These are phyloP conservation scores for Gambelia wislizenii DNA, from an alignment of 2,797 vertebrate species.

Conservation along the genomic window DNA sequence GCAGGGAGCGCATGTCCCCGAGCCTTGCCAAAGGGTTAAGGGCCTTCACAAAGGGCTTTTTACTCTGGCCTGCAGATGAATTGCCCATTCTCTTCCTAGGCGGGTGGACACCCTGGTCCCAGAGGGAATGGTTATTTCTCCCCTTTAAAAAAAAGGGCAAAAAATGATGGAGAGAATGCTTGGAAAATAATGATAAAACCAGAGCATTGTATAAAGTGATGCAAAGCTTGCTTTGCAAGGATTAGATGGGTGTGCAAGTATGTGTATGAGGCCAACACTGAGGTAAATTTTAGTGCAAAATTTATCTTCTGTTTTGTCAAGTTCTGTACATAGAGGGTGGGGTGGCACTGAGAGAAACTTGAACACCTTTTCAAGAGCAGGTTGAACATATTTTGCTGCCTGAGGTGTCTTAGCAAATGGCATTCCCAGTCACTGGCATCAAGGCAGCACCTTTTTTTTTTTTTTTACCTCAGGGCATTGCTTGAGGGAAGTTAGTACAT, in stretches of 20 bases:
- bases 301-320: neutral
- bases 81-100: slow-evolving; percentile 24
- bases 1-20: slow-evolving; percentile 45
- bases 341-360: neutral
- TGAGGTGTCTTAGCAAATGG: neutral
- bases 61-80: slow-evolving; percentile 54
- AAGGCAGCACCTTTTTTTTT: no score
- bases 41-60: slow-evolving; percentile 68
- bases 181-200: neutral
- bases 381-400: neutral
- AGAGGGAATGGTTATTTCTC: neutral
- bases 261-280: no score
- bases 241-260: no score
- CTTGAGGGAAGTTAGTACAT: no score
- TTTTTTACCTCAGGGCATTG: no score
- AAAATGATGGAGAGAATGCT: neutral
- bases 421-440: no score
- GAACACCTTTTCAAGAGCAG: neutral
- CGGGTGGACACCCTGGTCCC: neutral
- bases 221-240: no score
- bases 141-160: neutral
- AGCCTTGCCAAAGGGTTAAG: neutral
- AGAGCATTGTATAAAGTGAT: neutral
- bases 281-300: neutral
- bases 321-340: no score